Evolutionary conservation across 2,113 vertebrate genomes (phyloP).

Genomic region (Macroglossus sobrinus): DNA sequence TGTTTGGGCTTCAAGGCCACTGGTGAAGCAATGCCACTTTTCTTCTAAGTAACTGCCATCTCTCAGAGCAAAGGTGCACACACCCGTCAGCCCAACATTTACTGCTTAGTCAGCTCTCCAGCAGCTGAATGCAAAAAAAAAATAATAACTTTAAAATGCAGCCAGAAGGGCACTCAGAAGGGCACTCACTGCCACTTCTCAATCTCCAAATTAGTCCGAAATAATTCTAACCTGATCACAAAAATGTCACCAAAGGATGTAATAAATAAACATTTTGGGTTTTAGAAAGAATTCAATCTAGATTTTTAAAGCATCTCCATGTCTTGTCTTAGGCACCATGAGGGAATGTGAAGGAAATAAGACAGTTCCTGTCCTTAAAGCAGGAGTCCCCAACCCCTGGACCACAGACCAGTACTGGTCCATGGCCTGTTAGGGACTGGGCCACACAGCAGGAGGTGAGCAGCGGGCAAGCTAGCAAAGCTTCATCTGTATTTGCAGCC

Average conservation of each 20-base stretch:
- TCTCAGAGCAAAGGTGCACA: background rate
- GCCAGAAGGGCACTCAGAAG: background rate
- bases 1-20: background rate
- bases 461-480: no score
- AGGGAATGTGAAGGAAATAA: background rate
- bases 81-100: rapidly evolving
- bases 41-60: background rate
- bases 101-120: background rate
- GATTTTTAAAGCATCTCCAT: background rate
- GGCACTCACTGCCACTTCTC: no score
- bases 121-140: background rate
- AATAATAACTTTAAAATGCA: background rate
- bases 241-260: background rate
- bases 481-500: no score
- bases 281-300: background rate
- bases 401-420: no score
- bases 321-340: background rate
- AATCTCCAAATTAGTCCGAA: background rate
- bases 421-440: no score
- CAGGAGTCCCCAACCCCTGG: no score
- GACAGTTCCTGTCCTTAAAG: background rate
- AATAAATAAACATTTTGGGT: background rate
- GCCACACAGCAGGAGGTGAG: no score
- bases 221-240: background rate
- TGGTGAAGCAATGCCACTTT: background rate